phyloP scores from a whole-genome alignment of 2,888 invertebrate genomes.

The Tipula helvola region DNA sequence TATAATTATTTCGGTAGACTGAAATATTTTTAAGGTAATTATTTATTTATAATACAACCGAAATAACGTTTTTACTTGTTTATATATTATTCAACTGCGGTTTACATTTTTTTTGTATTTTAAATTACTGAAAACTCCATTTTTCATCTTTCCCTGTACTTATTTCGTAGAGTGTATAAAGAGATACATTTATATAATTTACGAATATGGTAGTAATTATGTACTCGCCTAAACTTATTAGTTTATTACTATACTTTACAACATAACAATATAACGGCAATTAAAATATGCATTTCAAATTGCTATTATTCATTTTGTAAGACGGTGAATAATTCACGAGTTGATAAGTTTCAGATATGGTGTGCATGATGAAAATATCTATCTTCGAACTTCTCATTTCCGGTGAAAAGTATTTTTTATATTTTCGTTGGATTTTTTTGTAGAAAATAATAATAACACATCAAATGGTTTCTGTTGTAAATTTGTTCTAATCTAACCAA shows the following conservation, averaged over 20 bases:
- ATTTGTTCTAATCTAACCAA: background rate
- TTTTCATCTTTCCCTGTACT: too few relatives aligned
- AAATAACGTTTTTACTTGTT: too few relatives aligned
- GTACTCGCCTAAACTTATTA: background rate
- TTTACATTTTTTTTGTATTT: too few relatives aligned
- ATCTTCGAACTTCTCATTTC: background rate
- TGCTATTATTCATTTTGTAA: background rate
- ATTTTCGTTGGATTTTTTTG: background rate
- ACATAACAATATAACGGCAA: background rate
- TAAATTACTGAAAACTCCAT: too few relatives aligned
- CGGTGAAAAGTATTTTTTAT: background rate
- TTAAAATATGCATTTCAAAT: background rate
- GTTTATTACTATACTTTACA: background rate
- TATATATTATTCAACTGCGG: too few relatives aligned
- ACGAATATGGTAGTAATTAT: background rate
- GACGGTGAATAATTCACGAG: background rate
- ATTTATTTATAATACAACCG: too few relatives aligned
- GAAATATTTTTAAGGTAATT: too few relatives aligned
- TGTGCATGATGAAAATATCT: background rate
- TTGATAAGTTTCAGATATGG: background rate
- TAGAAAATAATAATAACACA: background rate
- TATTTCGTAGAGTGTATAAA: too few relatives aligned
- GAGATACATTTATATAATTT: background rate
- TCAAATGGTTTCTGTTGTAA: background rate
- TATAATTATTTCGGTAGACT: too few relatives aligned